These are phyloP conservation scores for Psittacula derbiana DNA, from an alignment of 2,797 vertebrate species.

Conservation along the genomic window DNA sequence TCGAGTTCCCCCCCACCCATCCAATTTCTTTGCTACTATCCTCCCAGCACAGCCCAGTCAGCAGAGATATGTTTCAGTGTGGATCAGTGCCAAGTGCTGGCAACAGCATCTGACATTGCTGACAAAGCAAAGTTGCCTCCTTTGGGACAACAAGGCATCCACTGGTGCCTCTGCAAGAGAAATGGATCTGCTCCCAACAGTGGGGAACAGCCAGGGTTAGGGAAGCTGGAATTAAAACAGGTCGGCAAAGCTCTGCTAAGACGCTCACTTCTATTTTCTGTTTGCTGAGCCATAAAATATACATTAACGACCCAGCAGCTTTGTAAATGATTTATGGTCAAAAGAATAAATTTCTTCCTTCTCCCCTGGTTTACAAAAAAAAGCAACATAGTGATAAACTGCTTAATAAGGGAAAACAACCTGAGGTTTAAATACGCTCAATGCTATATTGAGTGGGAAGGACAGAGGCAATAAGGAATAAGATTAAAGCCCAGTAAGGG, in stretches of 20 bases:
- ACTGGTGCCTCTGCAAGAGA: conserved; percentile 10
- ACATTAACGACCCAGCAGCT: conserved; percentile 46
- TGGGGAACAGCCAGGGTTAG: neutral
- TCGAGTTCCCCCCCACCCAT: neutral
- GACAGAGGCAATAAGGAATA: neutral
- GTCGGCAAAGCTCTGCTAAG: neutral
- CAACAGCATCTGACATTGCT: conserved; percentile 39
- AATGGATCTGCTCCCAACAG: neutral
- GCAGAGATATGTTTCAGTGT: conserved; percentile 21
- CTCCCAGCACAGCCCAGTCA: conserved; percentile 45
- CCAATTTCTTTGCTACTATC: neutral
- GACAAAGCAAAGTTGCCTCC: conserved; percentile 54
- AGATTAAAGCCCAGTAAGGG: neutral
- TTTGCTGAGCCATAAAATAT: conserved; percentile 68
- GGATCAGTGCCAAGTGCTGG: conserved; percentile 33
- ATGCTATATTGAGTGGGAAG: conserved; percentile 1
- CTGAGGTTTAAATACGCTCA: conserved; percentile 18
- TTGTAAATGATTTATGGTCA: conserved; percentile 67
- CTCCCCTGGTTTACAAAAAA: neutral
- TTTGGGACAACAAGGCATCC: neutral
- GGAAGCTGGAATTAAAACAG: conserved; percentile 49
- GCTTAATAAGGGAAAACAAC: conserved; percentile 65
- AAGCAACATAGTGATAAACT: conserved; percentile 40
- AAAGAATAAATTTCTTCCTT: conserved; percentile 51
- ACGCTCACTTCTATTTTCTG: conserved; percentile 54